Conservation (phyloP, 2,797 vertebrate genomes). For the Chiloscyllium punctatum region DNA sequence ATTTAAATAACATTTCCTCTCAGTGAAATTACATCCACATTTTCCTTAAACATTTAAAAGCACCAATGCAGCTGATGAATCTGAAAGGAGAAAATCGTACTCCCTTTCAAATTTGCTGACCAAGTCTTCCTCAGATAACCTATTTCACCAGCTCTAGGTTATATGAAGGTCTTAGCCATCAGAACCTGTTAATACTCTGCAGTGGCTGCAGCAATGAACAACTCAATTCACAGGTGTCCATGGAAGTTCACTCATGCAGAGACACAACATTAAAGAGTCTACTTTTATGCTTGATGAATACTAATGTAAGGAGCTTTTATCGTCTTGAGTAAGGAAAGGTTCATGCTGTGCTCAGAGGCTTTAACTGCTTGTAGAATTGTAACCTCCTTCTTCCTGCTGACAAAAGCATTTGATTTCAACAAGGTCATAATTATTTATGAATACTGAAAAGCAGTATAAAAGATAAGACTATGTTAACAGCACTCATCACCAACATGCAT, state of each 20-base stretch:
- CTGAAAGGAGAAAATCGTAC: neutral
- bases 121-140: neutral
- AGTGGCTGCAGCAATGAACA: neutral
- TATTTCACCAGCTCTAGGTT: neutral
- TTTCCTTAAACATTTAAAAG: neutral
- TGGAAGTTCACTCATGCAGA: neutral
- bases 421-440: constrained; percentile 34
- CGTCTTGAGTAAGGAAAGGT: neutral
- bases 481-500: neutral
- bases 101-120: neutral
- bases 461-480: constrained; percentile 6
- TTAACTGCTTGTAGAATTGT: neutral
- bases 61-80: neutral
- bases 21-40: neutral
- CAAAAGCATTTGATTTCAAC: constrained; percentile 16
- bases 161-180: neutral
- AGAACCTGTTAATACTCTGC: neutral
- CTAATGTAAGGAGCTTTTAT: neutral
- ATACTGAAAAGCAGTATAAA: neutral
- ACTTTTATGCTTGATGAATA: neutral
- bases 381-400: constrained; percentile 8
- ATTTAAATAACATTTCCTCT: neutral
- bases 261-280: neutral
- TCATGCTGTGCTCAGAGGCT: neutral
- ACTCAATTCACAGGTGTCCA: neutral